Conservation (phyloP, 2,888 invertebrate species). For the Himalopsyche anomala region DNA sequence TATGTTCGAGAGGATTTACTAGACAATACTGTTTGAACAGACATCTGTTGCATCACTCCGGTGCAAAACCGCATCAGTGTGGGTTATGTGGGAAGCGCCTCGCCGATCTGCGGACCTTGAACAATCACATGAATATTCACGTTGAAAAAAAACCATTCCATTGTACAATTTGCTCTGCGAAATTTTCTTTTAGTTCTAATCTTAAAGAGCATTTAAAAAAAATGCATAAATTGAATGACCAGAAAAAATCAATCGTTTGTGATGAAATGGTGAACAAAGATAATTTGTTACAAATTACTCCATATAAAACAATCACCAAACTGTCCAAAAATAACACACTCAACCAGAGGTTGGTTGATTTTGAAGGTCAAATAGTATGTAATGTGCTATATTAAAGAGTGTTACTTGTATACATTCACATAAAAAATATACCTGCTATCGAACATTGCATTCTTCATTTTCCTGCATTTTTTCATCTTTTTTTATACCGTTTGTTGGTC, state of each 20-base stretch:
- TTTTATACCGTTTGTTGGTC: too few relatives aligned
- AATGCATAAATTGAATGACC: conserved; percentile 18
- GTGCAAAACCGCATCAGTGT: conserved; percentile 7
- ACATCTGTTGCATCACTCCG: conserved; percentile 48
- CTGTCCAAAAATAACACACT: neutral
- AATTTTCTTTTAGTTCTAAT: conserved; percentile 20
- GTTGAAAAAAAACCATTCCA: conserved; percentile 23
- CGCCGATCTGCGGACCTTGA: conserved; percentile 33
- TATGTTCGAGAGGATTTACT: conserved; percentile 50
- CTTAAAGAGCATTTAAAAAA: conserved; percentile 29
- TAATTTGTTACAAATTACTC: neutral
- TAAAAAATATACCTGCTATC: too few relatives aligned
- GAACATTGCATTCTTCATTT: too few relatives aligned
- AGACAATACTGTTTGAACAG: conserved; percentile 53
- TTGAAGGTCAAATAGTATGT: neutral
- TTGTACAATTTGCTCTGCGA: conserved; percentile 9
- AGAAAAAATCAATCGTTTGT: neutral
- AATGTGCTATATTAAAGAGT: too few relatives aligned
- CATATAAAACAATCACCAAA: neutral
- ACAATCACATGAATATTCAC: conserved; percentile 39
- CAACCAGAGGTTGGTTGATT: neutral
- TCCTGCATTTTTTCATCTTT: too few relatives aligned
- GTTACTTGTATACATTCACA: too few relatives aligned
- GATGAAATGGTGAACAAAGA: neutral
- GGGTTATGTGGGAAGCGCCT: neutral